Percentiles rank a stretch among this genome's conserved stretches.
These are phyloP conservation scores for Orchesella flavescens DNA, from an alignment of 2,888 invertebrate genomes.

Conservation along the genomic window DNA sequence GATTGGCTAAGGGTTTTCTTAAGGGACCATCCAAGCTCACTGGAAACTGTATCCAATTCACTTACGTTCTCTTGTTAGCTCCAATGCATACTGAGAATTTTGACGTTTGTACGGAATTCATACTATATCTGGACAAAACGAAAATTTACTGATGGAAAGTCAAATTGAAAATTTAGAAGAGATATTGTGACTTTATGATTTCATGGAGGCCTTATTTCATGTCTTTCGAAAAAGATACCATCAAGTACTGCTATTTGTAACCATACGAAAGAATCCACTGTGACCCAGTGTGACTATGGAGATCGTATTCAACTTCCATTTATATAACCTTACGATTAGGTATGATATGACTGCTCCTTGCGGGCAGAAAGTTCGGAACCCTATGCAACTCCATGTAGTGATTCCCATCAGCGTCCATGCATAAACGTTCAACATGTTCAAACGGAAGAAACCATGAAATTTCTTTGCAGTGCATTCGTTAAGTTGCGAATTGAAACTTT, in stretches of 20 bases:
- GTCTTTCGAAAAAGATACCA: too few relatives aligned
- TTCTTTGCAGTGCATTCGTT: neutral
- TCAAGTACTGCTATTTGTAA: too few relatives aligned
- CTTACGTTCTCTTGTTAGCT: neutral
- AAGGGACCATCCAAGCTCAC: neutral
- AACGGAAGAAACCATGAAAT: neutral
- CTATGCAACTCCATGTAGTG: neutral
- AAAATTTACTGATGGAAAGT: too few relatives aligned
- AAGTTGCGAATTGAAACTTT: too few relatives aligned
- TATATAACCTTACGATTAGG: too few relatives aligned
- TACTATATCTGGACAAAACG: neutral
- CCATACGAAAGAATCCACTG: too few relatives aligned
- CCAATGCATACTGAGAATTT: constrained; percentile 36
- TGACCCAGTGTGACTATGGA: constrained; percentile 4
- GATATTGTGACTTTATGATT: neutral
- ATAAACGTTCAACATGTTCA: neutral
- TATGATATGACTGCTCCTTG: too few relatives aligned
- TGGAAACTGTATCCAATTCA: neutral
- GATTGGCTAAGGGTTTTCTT: neutral
- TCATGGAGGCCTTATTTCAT: neutral
- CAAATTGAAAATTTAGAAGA: too few relatives aligned
- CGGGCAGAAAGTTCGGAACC: neutral
- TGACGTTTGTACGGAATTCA: neutral
- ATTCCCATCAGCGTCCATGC: neutral
- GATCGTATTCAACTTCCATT: neutral